A percentile compares a stretch with the other conserved stretches of the same genome.
phyloP scores from a whole-genome alignment of 2,888 invertebrate genomes.

The Helicoverpa assulta region DNA sequence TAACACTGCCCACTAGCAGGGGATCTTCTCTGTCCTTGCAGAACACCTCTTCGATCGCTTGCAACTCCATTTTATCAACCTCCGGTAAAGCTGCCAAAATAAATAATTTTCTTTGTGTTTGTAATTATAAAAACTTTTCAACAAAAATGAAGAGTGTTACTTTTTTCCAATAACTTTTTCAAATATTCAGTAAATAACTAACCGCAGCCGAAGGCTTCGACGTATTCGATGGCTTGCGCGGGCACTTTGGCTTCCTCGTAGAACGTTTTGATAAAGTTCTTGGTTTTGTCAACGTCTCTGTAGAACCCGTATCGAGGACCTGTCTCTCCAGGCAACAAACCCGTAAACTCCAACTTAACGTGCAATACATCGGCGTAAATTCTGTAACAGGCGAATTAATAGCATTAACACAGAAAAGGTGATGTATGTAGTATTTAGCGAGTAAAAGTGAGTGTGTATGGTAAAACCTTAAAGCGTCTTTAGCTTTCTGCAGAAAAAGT shows the following conservation, averaged over 20 bases:
- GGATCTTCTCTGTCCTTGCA: slow-evolving; percentile 87
- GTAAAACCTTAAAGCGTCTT: slow-evolving; percentile 41
- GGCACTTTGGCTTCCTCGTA: slow-evolving; percentile 91
- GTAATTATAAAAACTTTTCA: too few species aligned
- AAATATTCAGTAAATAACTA: slow-evolving; percentile 16
- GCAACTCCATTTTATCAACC: slow-evolving; percentile 91
- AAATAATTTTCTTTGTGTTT: neutral
- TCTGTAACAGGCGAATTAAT: slow-evolving; percentile 66
- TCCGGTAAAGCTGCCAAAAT: slow-evolving; percentile 78
- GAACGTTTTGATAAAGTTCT: slow-evolving; percentile 88
- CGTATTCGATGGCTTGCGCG: slow-evolving; percentile 92
- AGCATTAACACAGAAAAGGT: too few species aligned
- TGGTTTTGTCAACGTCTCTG: slow-evolving; percentile 86
- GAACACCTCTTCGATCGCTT: slow-evolving; percentile 90
- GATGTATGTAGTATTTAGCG: neutral
- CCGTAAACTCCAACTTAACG: slow-evolving; percentile 89
- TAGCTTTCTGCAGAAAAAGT: slow-evolving; percentile 46
- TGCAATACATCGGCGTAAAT: slow-evolving; percentile 92
- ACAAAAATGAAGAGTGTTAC: too few species aligned
- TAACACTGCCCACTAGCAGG: slow-evolving; percentile 87
- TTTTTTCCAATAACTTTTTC: too few species aligned
- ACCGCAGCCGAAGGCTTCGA: slow-evolving; percentile 96
- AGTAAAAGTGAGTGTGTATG: neutral
- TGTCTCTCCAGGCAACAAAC: slow-evolving; percentile 84
- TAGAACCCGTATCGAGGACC: slow-evolving; percentile 85